Evolutionary conservation across 2,113 vertebrate genomes (phyloP).

Genomic region (Puffinus mauretanicus): DNA sequence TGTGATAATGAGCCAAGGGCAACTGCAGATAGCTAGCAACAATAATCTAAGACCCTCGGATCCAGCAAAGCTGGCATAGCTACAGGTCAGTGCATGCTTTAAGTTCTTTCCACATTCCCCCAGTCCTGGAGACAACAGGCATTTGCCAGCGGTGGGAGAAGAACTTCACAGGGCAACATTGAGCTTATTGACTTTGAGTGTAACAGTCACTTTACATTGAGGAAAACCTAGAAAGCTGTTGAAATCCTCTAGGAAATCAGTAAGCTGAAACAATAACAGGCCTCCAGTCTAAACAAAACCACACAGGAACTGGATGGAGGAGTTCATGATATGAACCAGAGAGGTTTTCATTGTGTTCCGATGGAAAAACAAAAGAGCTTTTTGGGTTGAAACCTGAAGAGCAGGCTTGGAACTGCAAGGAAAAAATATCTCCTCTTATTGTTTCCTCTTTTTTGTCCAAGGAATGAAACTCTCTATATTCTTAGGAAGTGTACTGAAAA

Average conservation of each 20-base stretch:
- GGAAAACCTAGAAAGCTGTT: background rate
- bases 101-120: background rate
- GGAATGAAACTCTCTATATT: background rate
- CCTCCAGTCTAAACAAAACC: background rate
- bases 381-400: background rate
- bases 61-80: background rate
- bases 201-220: background rate
- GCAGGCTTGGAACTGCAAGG: background rate
- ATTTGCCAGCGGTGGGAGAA: background rate
- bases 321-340: background rate
- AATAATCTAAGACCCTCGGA: background rate
- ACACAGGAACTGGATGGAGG: accelerated
- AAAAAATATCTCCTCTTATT: background rate
- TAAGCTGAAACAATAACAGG: background rate
- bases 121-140: background rate
- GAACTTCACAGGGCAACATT: background rate
- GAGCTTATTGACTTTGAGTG: background rate
- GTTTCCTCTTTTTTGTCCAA: background rate
- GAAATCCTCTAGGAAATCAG: background rate
- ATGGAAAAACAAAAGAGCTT: background rate
- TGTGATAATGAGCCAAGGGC: background rate
- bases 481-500: background rate
- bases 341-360: background rate
- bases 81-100: background rate
- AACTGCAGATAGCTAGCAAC: background rate